Percentiles rank a stretch among this genome's conserved stretches.
Conservation (phyloP, 1,140 invertebrate species). For the Aleiodes sp. region DNA sequence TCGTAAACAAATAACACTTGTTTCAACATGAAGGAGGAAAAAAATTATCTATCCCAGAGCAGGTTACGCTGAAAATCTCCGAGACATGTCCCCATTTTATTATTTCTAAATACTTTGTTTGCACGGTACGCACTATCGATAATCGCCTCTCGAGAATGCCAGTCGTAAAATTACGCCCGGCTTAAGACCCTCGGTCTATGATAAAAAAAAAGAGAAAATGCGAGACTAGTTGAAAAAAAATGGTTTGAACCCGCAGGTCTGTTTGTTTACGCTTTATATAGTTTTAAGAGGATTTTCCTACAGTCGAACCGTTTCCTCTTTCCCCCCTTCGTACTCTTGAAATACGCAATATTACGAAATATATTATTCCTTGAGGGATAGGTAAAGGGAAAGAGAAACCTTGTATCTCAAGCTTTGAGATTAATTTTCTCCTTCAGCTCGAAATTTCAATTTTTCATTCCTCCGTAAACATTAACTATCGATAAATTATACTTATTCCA, state of each 20-base stretch:
- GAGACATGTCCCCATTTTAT: background rate
- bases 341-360: constrained; percentile 4
- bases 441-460: background rate
- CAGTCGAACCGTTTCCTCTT: background rate
- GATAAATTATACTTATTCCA: too few relatives aligned
- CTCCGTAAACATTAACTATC: too few relatives aligned
- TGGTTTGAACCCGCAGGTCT: constrained; percentile 12
- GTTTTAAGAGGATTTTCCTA: constrained; percentile 36
- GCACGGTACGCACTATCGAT: background rate
- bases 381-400: background rate
- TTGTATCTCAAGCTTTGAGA: background rate
- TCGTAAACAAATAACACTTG: constrained; percentile 2
- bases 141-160: background rate
- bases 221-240: background rate
- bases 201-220: constrained; percentile 28
- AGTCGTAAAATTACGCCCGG: constrained; percentile 27
- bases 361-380: background rate
- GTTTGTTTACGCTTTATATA: constrained; percentile 31
- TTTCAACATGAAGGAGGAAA: background rate
- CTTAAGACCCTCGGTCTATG: constrained; percentile 15
- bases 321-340: background rate
- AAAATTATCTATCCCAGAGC: background rate
- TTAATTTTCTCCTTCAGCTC: too few relatives aligned
- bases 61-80: background rate
- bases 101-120: background rate